A percentile compares a stretch with the other conserved stretches of the same genome.
Evolutionary conservation across 2,888 invertebrate species (phyloP).

Genomic region (Keiferia lycopersicella): DNA sequence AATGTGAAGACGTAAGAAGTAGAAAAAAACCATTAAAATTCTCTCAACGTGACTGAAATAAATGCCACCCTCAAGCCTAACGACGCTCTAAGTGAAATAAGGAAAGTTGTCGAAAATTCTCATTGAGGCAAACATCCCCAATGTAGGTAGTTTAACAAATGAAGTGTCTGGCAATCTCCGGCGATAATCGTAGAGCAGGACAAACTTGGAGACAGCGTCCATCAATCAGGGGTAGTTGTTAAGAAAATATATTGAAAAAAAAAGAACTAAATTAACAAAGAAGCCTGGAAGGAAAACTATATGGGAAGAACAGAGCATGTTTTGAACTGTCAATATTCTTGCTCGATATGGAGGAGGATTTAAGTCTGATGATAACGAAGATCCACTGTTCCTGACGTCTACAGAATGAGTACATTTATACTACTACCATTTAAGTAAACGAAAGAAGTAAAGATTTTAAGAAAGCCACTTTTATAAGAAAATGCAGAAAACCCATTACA

Average conservation of each 20-base stretch:
- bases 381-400: too few relatives aligned
- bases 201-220: constrained; percentile 41
- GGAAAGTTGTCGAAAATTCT: constrained; percentile 5
- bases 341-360: too few relatives aligned
- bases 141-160: constrained; percentile 49
- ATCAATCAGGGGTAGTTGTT: constrained; percentile 54
- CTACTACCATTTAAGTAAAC: neutral
- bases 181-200: constrained; percentile 55
- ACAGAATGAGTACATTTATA: too few relatives aligned
- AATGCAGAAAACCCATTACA: constrained; percentile 55
- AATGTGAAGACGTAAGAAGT: too few relatives aligned
- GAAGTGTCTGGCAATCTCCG: constrained; percentile 58
- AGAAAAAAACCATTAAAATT: neutral
- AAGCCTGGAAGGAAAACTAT: too few relatives aligned
- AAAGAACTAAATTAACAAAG: neutral
- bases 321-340: too few relatives aligned
- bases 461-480: constrained; percentile 45
- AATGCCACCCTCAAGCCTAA: constrained; percentile 1
- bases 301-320: too few relatives aligned
- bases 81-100: neutral
- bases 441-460: constrained; percentile 22
- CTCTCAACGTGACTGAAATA: neutral
- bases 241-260: neutral
- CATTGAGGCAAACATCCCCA: constrained; percentile 23
- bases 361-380: too few relatives aligned